These are phyloP conservation scores for Nebria ingens DNA, from an alignment of 1,140 invertebrate genomes.

Conservation along the genomic window DNA sequence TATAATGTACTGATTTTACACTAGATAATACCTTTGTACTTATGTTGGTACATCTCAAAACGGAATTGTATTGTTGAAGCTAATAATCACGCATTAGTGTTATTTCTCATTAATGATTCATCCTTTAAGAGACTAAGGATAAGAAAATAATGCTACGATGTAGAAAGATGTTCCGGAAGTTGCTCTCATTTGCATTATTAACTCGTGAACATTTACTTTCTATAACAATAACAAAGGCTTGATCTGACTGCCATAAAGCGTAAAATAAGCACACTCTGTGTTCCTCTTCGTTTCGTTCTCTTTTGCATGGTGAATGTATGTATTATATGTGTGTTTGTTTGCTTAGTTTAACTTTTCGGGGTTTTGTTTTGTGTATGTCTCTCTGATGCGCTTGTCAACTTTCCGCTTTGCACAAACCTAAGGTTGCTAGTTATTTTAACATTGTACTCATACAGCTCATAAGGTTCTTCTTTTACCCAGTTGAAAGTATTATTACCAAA, in stretches of 20 bases:
- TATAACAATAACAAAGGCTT: slow-evolving; percentile 1
- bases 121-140: background rate
- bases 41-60: no score
- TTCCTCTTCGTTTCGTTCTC: background rate
- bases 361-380: no score
- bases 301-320: background rate
- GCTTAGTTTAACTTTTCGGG: background rate
- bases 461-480: no score
- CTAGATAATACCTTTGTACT: no score
- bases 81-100: background rate
- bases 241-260: background rate
- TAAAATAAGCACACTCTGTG: background rate
- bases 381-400: background rate
- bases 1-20: no score
- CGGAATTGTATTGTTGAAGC: no score
- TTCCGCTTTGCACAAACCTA: background rate
- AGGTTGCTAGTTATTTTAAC: no score
- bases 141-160: background rate
- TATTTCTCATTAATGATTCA: slow-evolving; percentile 4
- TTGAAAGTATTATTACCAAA: no score
- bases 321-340: background rate
- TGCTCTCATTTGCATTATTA: slow-evolving; percentile 6
- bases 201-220: slow-evolving; percentile 2
- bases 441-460: no score
- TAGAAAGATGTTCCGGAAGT: background rate